These are phyloP conservation scores for Seriola dumerili DNA, from an alignment of 2,113 vertebrate genomes.

Conservation along the genomic window DNA sequence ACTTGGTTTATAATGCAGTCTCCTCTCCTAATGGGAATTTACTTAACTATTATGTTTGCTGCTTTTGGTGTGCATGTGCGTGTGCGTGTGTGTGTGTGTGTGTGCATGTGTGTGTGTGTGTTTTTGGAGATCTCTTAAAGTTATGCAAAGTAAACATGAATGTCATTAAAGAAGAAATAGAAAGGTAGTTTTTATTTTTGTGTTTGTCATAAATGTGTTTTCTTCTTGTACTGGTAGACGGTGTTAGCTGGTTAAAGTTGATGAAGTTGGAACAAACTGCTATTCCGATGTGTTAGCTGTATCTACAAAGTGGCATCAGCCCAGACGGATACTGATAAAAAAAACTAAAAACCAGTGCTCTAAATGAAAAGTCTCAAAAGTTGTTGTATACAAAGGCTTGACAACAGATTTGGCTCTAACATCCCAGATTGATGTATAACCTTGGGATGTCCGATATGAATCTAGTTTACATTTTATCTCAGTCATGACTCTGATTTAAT, in stretches of 20 bases:
- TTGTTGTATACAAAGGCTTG: background rate
- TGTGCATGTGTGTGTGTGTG: too few species aligned
- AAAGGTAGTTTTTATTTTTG: background rate
- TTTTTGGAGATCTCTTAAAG: background rate
- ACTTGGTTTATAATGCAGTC: too few species aligned
- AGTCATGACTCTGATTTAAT: conserved; percentile 1
- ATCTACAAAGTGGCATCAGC: background rate
- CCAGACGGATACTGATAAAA: background rate
- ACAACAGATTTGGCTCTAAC: background rate
- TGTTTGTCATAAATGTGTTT: background rate
- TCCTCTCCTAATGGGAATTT: background rate
- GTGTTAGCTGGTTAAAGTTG: background rate
- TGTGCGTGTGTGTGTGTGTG: too few species aligned
- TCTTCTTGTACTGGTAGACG: background rate
- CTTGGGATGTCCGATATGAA: background rate
- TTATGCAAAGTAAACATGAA: background rate
- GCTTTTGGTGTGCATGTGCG: background rate
- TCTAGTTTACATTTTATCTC: background rate
- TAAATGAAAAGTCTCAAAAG: background rate
- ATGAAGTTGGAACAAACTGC: background rate
- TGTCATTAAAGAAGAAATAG: background rate
- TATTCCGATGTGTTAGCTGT: background rate
- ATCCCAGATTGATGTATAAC: background rate
- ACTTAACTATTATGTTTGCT: background rate
- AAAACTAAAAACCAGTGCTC: too few species aligned